phyloP scores from a whole-genome alignment of 2,113 vertebrate genomes.

The Alethe castanea region DNA sequence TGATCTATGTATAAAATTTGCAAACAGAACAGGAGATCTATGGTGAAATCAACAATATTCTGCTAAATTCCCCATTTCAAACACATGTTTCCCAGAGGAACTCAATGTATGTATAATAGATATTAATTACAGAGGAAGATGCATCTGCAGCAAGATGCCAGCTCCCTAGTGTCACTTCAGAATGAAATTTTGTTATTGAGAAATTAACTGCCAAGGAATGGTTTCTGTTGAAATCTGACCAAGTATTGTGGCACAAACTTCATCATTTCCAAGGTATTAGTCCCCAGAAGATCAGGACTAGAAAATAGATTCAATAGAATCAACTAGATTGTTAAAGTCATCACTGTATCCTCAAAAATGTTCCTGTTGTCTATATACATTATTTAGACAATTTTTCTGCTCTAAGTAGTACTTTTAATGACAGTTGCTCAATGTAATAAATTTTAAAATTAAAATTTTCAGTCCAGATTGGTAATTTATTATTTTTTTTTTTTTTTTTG shows the following conservation, averaged over 20 bases:
- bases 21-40: not conserved
- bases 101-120: not conserved
- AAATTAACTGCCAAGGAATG: not conserved
- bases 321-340: not conserved
- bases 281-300: not conserved
- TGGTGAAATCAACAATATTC: not conserved
- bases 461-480: too few species aligned
- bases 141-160: not conserved
- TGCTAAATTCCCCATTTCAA: not conserved
- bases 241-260: not conserved
- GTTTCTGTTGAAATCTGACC: not conserved
- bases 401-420: not conserved
- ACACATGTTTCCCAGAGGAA: not conserved
- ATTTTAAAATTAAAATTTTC: not conserved
- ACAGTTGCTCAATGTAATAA: not conserved
- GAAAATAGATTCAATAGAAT: not conserved
- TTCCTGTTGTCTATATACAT: not conserved
- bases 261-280: not conserved
- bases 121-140: not conserved
- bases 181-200: not conserved
- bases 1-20: accelerated
- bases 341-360: not conserved
- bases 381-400: not conserved
- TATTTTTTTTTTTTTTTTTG: not conserved
- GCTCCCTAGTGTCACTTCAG: not conserved